Evolutionary conservation across 2,797 vertebrate species (phyloP), one percentile per base, ranked within the genome.

Genomic region (Fringilla coelebs): DNA sequence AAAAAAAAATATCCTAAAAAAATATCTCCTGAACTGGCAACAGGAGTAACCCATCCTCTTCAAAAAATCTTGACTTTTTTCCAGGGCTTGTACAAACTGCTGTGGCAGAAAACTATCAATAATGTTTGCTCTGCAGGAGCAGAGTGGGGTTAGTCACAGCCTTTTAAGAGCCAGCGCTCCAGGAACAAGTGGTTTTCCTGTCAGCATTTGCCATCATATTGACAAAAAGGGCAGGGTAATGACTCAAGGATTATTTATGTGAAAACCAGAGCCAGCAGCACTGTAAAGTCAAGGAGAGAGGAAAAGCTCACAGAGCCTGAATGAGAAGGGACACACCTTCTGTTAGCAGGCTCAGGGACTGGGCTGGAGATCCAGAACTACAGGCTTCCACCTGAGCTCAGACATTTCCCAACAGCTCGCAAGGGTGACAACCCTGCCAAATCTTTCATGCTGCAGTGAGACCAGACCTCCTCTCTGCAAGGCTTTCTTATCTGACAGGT

Each of bases 1-100:
- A 89, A 84, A 52, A 88, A 68, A 41, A 48, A 68, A 75, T 13
- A n/a, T 60, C n/a, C 73, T 74, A 38, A 86, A 93, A 93, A 72
- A 38, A 13, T 34, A 62, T 25, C 58, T 88, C 40, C 54, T 66
- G 31, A 76, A 62, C 11, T 55, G 11, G 10, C 48, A 92, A 60
- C 1, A 1, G 57, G 41, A 71, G 49, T 13, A 82, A 60, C 7
- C 10, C 11, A 83, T 34, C 9, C 25, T 48, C 34, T 51, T 84
- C 32, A 86, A 63, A 29, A 94, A 65, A 41, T 40, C 41, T 76
- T 78, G 17, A 61, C 65, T 67, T 83, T 78, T 5, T 82, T 91
- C 45, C 55, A 73, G 45, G 46, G 67, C n/a, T 82, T 70, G 40
- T 36, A 79, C 57, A 76, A 86, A 40, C 26, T 76, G 17, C 51